phyloP scores from a whole-genome alignment of 2,113 vertebrate genomes.

The Albula goreensis region DNA sequence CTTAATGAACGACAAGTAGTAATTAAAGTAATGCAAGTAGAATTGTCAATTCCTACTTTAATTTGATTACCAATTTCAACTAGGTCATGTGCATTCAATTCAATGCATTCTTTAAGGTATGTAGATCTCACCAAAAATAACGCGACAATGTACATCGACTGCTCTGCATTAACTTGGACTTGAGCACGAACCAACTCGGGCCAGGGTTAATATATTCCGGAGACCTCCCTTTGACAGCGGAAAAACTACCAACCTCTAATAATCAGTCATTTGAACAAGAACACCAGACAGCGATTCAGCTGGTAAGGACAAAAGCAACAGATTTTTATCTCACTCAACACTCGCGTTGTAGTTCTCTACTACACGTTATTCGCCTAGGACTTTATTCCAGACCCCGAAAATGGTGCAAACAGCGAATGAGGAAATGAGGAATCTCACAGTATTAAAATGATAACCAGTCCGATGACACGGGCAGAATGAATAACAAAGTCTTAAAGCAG shows the following conservation, averaged over 20 bases:
- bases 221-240: background rate
- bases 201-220: background rate
- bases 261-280: background rate
- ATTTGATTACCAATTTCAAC: too few relatives aligned
- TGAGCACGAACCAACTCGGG: background rate
- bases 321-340: constrained; percentile 1
- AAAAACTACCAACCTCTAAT: background rate
- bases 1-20: too few relatives aligned
- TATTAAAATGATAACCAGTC: background rate
- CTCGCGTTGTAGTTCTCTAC: background rate
- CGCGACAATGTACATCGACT: background rate
- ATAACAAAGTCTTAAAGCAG: background rate
- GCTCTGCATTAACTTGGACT: background rate
- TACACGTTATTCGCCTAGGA: background rate
- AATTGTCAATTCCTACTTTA: too few relatives aligned
- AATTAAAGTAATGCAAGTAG: too few relatives aligned
- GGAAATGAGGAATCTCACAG: too few relatives aligned
- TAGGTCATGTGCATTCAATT: too few relatives aligned
- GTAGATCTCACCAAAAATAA: background rate
- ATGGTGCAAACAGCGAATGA: constrained; percentile 14
- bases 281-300: background rate
- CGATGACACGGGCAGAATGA: background rate
- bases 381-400: background rate
- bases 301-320: constrained; percentile 10
- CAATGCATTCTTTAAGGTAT: background rate